These are phyloP conservation scores for Passer montanus DNA, from an alignment of 2,113 vertebrate genomes.

Conservation along the genomic window DNA sequence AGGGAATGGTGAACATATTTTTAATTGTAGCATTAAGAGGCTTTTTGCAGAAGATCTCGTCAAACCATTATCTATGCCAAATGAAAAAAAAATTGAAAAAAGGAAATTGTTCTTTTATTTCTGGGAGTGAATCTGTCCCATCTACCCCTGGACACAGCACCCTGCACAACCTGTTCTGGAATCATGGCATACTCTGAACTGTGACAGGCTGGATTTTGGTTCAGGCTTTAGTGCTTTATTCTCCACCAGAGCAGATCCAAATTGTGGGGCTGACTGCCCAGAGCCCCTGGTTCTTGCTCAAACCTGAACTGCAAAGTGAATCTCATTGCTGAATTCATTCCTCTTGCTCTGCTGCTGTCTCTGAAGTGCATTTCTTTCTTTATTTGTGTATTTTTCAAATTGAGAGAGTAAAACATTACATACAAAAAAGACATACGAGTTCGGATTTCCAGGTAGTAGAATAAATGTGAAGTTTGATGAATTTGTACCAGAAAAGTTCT, in stretches of 20 bases:
- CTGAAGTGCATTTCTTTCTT: neutral
- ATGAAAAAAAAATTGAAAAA: neutral
- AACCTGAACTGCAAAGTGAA: neutral
- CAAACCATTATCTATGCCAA: neutral
- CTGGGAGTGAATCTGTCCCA: neutral
- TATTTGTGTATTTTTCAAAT: neutral
- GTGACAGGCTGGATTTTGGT: neutral
- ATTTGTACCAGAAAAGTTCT: neutral
- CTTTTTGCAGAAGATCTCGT: neutral
- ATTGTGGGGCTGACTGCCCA: neutral
- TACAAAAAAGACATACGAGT: neutral
- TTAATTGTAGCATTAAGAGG: slow-evolving; percentile 73
- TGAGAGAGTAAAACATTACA: neutral
- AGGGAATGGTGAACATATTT: slow-evolving; percentile 60
- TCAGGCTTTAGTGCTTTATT: neutral
- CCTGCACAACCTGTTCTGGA: neutral
- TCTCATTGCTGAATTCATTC: neutral
- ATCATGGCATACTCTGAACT: neutral
- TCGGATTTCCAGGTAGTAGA: neutral
- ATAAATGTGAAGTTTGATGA: neutral
- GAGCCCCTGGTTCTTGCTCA: neutral
- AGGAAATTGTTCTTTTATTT: neutral
- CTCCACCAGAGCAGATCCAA: neutral
- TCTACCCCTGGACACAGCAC: rapidly evolving
- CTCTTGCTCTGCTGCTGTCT: neutral